Percentiles rank a stretch among this genome's conserved stretches.
phyloP scores from a whole-genome alignment of 2,113 vertebrate genomes.

The Callionymus lyra region DNA sequence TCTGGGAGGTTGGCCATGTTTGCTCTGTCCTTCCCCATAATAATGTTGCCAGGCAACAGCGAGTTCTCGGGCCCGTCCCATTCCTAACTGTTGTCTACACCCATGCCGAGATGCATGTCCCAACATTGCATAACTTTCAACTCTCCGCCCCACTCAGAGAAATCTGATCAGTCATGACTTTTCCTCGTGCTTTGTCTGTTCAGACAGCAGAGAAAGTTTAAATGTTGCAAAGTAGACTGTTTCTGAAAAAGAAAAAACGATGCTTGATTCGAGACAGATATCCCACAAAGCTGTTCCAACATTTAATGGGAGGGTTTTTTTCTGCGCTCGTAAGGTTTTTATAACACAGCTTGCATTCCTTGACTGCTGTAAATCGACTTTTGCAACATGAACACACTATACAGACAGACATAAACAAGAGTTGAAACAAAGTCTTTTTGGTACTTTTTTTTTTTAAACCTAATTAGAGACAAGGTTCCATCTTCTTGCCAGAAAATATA shows the following conservation, averaged over 20 bases:
- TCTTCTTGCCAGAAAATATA: no score
- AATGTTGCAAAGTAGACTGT: slow-evolving; percentile 2
- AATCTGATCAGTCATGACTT: slow-evolving; percentile 35
- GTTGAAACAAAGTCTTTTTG: no score
- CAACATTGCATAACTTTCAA: slow-evolving; percentile 57
- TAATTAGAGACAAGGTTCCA: no score
- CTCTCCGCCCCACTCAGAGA: slow-evolving; percentile 43
- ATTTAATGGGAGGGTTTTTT: no score
- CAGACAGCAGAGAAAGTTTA: background rate
- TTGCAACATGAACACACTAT: no score
- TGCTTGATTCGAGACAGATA: no score
- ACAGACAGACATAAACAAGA: no score
- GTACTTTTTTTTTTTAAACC: no score
- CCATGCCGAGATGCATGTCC: slow-evolving; percentile 50
- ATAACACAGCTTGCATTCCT: no score
- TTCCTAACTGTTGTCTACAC: slow-evolving; percentile 59
- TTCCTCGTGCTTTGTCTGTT: slow-evolving; percentile 15
- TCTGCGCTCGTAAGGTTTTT: no score
- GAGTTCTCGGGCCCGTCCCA: slow-evolving; percentile 47
- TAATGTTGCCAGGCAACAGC: slow-evolving; percentile 71
- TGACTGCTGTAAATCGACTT: no score
- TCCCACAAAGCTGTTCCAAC: no score
- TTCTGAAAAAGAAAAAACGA: slow-evolving; percentile 7
- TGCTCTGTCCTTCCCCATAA: slow-evolving; percentile 67
- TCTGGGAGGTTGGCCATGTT: slow-evolving; percentile 61